Conservation (phyloP, 2,113 vertebrate species). For the Callospermophilus lateralis region DNA sequence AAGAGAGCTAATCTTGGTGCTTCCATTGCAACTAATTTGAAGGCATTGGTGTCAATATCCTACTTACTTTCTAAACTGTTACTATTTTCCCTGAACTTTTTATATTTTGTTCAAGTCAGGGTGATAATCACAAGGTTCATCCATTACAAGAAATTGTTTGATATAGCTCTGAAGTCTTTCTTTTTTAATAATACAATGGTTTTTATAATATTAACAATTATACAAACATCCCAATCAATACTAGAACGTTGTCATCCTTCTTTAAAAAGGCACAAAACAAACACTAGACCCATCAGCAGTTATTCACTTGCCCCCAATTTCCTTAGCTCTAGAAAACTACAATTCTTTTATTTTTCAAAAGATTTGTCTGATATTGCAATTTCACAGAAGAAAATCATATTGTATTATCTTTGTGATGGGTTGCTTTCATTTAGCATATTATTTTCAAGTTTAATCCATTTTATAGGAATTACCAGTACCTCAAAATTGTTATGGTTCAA, state of each 20-base stretch:
- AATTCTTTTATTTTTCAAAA: not conserved
- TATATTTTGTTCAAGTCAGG: not conserved
- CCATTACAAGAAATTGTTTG: not conserved
- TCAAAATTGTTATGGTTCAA: not conserved
- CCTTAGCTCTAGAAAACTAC: not conserved
- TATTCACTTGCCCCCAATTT: not conserved
- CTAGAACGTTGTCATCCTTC: not conserved
- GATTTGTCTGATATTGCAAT: not conserved
- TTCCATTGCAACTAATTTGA: not conserved
- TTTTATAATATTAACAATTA: not conserved
- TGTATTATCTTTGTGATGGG: not conserved
- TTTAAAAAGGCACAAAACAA: not conserved
- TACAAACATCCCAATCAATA: not conserved
- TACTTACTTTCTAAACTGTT: not conserved
- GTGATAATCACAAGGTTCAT: not conserved
- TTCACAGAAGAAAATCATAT: not conserved
- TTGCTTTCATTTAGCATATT: not conserved
- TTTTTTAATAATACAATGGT: not conserved
- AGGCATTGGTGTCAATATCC: not conserved
- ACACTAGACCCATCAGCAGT: not conserved
- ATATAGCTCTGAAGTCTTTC: not conserved
- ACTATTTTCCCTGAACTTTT: not conserved
- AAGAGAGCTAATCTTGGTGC: not conserved
- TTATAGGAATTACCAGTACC: not conserved
- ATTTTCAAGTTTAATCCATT: not conserved